Base-by-base conservation (phyloP, 2,888 invertebrate genomes). In the Spialia ferax region DNA sequence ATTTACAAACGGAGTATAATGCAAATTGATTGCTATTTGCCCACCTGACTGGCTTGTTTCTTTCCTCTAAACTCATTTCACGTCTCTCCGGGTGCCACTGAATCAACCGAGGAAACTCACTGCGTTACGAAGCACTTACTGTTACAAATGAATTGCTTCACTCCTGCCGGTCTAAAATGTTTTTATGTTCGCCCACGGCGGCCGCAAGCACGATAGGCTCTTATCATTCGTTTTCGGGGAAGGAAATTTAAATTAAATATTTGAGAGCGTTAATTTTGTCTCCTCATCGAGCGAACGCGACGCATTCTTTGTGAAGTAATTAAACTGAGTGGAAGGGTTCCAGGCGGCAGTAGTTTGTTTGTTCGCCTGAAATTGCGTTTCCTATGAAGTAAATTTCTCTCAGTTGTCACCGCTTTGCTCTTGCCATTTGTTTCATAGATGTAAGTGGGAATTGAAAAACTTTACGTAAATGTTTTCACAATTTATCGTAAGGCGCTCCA, bases 241-340 rank as follows among this genome's bases (percentile, higher is more conserved):
- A 81, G 86, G 85, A 93, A 92, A 93, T 93, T 93, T 91, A 93
- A 93, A 93, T 93, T 93, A 93, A 93, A 93, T 93, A 93, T 93
- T 93, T 92, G 92, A 90, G 93, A 88, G 87, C 90, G 93, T 93
- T 93, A 92, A 93, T 92, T 93, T 93, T 91, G 93, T 93, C 93
- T 93, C 90, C 93, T 93, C 93, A 91, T 92, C 89, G 92, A 85
- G 92, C 84, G 88, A 89, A 85, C 84, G 88, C 93, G 91, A 91
- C 93, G 93, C 93, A 93, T 93, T 93, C 93, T 93, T 93, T 91
- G 93, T 88, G 87, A 93, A 93, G 93, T 93, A 93, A 93, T 93
- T 93, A 93, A 93, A 92, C 91, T 86, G 91, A 93, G 92, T 91
- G 87, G 91, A 93, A 93, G 93, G 93, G 93, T 92, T 89, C 86